Evolutionary conservation across 2,797 vertebrate species (phyloP).

Genomic region (Centropyge bicolor): DNA sequence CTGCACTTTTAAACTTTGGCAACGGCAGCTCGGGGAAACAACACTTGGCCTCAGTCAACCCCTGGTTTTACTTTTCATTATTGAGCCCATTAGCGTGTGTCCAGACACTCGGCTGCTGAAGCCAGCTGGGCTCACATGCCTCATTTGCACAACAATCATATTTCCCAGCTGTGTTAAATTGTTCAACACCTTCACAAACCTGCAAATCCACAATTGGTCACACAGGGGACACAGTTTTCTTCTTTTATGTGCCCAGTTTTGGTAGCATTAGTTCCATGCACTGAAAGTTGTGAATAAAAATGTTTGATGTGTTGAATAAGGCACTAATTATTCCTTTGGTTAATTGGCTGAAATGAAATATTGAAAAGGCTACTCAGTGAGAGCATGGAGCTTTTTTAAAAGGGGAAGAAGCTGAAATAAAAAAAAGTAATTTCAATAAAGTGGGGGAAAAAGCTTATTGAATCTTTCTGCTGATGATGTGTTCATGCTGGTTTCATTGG

Average conservation of each 20-base stretch:
- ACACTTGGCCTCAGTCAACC: neutral
- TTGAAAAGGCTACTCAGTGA: neutral
- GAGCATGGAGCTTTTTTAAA: neutral
- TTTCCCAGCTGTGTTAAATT: constrained; percentile 25
- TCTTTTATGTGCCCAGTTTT: neutral
- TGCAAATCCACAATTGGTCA: constrained; percentile 9
- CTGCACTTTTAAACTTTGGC: neutral
- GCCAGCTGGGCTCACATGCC: constrained; percentile 9
- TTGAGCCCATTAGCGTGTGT: neutral
- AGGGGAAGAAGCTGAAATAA: neutral
- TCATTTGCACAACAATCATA: constrained; percentile 17
- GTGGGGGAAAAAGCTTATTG: neutral
- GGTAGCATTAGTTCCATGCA: neutral
- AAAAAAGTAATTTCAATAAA: neutral
- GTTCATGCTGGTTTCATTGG: neutral
- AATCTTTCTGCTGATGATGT: neutral
- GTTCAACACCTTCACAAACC: neutral
- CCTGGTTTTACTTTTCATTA: neutral
- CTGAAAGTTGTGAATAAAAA: neutral
- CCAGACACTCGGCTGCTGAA: neutral
- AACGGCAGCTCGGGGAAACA: neutral
- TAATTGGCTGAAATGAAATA: neutral
- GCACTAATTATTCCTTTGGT: neutral
- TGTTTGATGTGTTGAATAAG: constrained; percentile 9
- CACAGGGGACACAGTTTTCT: neutral